phyloP scores from a whole-genome alignment of 53 echinoderm and acorn worm species.

The Hippasteria phrygiana region DNA sequence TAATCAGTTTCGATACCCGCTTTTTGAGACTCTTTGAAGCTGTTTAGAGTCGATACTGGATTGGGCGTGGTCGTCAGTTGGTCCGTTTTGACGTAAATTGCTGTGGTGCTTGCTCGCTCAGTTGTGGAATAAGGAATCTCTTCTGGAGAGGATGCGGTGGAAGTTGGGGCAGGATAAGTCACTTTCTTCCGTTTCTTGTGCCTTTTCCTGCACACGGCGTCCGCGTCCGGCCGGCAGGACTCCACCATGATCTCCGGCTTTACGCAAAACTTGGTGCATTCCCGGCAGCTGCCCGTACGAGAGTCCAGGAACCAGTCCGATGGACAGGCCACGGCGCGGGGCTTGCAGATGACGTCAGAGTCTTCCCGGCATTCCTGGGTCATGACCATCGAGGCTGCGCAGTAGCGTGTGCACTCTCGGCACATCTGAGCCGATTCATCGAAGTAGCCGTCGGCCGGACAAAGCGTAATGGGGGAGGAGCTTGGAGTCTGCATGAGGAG shows the following conservation, averaged over 20 bases:
- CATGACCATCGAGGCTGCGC: background rate
- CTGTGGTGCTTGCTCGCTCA: background rate
- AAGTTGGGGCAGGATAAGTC: background rate
- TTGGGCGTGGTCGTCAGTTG: background rate
- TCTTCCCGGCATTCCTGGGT: background rate
- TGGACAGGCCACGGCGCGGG: background rate
- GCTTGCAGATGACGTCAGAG: background rate
- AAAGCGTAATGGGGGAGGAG: background rate
- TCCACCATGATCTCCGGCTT: background rate
- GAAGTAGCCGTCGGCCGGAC: conserved; percentile 8
- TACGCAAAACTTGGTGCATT: conserved; percentile 10
- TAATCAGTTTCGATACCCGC: background rate
- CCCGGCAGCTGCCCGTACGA: background rate
- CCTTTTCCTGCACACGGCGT: background rate
- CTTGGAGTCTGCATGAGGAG: background rate
- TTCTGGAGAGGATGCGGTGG: background rate
- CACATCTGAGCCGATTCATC: background rate
- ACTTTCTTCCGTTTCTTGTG: background rate
- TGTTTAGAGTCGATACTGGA: background rate
- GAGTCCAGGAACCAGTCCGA: background rate
- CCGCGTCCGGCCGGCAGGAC: background rate
- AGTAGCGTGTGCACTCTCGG: conserved; percentile 3
- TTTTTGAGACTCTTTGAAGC: background rate
- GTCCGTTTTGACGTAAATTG: background rate
- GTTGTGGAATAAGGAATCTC: background rate